Percentiles rank a stretch among this genome's conserved stretches.
These are phyloP conservation scores for Amiota mariae DNA, from an alignment of 2,888 invertebrate genomes.

Conservation along the genomic window DNA sequence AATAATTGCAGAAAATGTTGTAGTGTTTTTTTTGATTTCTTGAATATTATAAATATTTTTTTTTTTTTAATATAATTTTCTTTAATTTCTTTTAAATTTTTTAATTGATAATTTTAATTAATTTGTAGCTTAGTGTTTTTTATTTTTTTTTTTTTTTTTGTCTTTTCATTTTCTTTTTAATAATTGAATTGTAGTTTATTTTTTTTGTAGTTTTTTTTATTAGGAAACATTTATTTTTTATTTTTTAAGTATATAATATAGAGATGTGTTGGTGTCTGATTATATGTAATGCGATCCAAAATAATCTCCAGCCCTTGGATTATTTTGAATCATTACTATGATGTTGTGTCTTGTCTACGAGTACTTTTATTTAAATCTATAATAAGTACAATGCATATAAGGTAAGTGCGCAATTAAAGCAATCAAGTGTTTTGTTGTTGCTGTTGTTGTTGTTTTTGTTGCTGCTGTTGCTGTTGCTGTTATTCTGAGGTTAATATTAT, in stretches of 20 bases:
- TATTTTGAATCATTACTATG: slow-evolving; percentile 50
- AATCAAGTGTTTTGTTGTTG: slow-evolving; percentile 27
- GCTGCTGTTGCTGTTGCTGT: too few species aligned
- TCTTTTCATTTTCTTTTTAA: not conserved
- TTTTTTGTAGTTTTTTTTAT: not conserved
- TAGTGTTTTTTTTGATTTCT: not conserved
- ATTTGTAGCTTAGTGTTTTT: not conserved
- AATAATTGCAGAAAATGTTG: not conserved
- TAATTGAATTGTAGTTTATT: not conserved
- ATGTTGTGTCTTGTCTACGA: slow-evolving; percentile 14
- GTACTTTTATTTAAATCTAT: slow-evolving; percentile 18
- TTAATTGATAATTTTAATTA: not conserved
- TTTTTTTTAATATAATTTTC: not conserved
- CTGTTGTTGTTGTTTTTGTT: too few species aligned
- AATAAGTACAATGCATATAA: slow-evolving; percentile 38
- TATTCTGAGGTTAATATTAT: not conserved
- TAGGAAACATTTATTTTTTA: slow-evolving; percentile 14
- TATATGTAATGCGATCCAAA: slow-evolving; percentile 38
- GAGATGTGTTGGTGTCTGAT: not conserved
- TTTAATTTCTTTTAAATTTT: not conserved
- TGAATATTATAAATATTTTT: not conserved
- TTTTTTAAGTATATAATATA: not conserved
- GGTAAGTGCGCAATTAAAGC: slow-evolving; percentile 44
- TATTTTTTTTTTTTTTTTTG: not conserved
- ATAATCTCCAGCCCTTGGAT: slow-evolving; percentile 64